Evolutionary conservation across 2,888 invertebrate species (phyloP).

Genomic region (Phasia obesa): DNA sequence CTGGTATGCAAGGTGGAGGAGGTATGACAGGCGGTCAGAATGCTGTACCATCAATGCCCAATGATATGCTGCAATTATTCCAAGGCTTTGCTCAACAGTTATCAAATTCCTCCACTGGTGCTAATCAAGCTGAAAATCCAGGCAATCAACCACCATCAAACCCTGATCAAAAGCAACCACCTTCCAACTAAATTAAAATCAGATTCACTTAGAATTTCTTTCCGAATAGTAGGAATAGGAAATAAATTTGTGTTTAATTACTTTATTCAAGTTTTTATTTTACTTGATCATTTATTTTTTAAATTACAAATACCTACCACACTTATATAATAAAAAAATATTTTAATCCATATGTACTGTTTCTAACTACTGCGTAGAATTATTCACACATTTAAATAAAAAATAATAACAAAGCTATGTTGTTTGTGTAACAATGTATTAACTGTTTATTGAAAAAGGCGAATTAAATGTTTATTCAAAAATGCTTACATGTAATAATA

Average conservation of each 20-base stretch:
- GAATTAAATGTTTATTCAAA: too few species aligned
- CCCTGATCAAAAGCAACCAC: constrained; percentile 73
- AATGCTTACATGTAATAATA: too few species aligned
- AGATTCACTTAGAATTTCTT: constrained; percentile 1
- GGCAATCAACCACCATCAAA: constrained; percentile 63
- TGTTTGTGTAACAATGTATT: neutral
- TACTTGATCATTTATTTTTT: constrained; percentile 26
- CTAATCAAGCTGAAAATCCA: constrained; percentile 35
- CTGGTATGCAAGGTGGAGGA: constrained; percentile 73
- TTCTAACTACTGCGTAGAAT: constrained; percentile 31
- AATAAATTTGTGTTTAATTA: constrained; percentile 32
- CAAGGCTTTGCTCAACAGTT: constrained; percentile 78
- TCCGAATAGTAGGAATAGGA: constrained; percentile 20
- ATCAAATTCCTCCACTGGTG: constrained; percentile 71
- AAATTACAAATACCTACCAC: constrained; percentile 1
- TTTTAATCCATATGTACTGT: constrained; percentile 27
- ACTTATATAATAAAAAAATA: constrained; percentile 17
- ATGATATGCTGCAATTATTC: constrained; percentile 78
- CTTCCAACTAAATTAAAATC: constrained; percentile 69
- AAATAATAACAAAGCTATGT: constrained; percentile 10
- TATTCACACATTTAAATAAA: constrained; percentile 28
- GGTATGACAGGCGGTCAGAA: constrained; percentile 60
- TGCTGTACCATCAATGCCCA: constrained; percentile 73
- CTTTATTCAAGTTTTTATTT: constrained; percentile 26
- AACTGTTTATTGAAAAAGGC: too few species aligned